These are phyloP conservation scores for Seriola quinqueradiata DNA, from an alignment of 2,113 vertebrate genomes.

Conservation along the genomic window DNA sequence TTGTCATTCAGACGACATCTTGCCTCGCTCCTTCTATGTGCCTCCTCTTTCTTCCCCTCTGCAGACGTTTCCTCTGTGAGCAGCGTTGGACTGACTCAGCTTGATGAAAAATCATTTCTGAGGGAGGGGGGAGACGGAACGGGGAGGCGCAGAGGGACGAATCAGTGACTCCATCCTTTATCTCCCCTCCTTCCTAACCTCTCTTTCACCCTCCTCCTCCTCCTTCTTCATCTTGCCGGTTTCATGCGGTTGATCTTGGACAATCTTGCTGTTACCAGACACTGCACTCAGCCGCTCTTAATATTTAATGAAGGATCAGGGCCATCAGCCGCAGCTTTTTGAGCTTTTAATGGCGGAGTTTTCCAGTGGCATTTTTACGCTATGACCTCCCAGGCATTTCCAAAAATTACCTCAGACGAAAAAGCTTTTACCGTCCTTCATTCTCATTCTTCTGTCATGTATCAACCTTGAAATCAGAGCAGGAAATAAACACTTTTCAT, in stretches of 20 bases:
- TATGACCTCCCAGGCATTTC: constrained; percentile 41
- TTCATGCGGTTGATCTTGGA: constrained; percentile 55
- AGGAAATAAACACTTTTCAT: constrained; percentile 10
- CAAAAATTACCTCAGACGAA: constrained; percentile 27
- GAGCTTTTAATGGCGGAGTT: constrained; percentile 59
- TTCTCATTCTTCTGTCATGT: background rate
- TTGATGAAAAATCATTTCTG: background rate
- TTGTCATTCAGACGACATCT: constrained; percentile 8
- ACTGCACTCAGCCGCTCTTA: constrained; percentile 73
- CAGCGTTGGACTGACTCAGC: constrained; percentile 26
- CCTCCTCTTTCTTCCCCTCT: background rate
- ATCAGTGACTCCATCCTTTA: constrained; percentile 29
- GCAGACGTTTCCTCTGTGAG: background rate
- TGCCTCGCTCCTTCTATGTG: background rate
- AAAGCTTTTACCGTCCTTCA: constrained; percentile 43
- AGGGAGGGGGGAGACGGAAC: too few species aligned
- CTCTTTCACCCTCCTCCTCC: constrained; percentile 12
- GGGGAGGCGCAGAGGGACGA: background rate
- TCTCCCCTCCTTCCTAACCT: background rate
- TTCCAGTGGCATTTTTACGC: constrained; percentile 40
- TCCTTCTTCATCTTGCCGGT: constrained; percentile 18
- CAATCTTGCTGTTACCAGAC: constrained; percentile 68
- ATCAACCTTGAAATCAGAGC: background rate
- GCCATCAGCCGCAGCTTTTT: constrained; percentile 50
- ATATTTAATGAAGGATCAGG: constrained; percentile 75